These are phyloP conservation scores for Xenentodon cancila DNA, from an alignment of 2,797 vertebrate genomes.

Conservation along the genomic window DNA sequence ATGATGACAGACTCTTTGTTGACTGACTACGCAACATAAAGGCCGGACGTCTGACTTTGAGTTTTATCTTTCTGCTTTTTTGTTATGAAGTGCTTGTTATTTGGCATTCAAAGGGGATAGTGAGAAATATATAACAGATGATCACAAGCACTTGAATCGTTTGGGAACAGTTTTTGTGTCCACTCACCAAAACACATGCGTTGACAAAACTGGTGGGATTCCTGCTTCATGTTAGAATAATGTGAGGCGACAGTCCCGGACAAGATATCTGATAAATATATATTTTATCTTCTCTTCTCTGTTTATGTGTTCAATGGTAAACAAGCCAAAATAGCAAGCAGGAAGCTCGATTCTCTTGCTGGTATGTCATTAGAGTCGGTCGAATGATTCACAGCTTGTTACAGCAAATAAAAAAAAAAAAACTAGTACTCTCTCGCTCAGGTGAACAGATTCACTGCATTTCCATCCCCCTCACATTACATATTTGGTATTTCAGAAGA, in stretches of 20 bases:
- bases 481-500: conserved; percentile 48
- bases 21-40: conserved; percentile 7
- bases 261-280: conserved; percentile 29
- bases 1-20: not conserved
- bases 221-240: conserved; percentile 7
- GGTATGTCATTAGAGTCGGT: conserved; percentile 8
- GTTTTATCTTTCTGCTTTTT: conserved; percentile 8
- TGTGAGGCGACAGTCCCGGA: conserved; percentile 8
- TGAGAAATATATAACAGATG: conserved; percentile 24
- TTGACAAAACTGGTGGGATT: conserved; percentile 18
- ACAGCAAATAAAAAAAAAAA: conserved; percentile 8
- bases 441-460: conserved; percentile 8
- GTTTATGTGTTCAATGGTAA: conserved; percentile 18
- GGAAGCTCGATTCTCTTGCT: conserved; percentile 1
- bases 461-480: conserved; percentile 38
- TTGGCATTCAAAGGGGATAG: conserved; percentile 29
- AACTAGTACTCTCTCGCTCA: not conserved
- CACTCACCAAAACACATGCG: conserved; percentile 15
- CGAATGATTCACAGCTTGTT: conserved; percentile 24
- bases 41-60: conserved; percentile 7
- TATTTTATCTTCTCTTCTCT: conserved; percentile 10
- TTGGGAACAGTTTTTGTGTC: conserved; percentile 38
- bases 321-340: not conserved
- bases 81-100: conserved; percentile 40
- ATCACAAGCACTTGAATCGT: conserved; percentile 47